Evolutionary conservation across 2,113 vertebrate genomes (phyloP), one percentile per base, ranked within the genome.

Genomic region (Zosterops hypoxanthus): DNA sequence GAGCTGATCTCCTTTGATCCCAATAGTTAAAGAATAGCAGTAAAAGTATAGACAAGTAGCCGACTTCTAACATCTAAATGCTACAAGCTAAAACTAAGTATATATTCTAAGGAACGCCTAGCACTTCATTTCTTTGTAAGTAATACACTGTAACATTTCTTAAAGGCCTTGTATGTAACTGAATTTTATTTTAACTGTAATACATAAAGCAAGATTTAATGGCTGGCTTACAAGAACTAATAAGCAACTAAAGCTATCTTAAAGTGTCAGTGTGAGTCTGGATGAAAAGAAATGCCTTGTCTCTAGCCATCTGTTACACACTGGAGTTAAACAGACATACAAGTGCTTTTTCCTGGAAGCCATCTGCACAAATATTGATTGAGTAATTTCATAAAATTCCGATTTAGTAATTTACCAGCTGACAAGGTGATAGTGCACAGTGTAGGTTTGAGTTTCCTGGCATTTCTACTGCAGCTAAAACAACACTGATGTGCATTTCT

Each of bases 391-490:
- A 96, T 95, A 95, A 94, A 94, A 95, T 92, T 94, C 94, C 29
- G 10, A 44, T 87, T 97, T 96, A 95, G 90, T 95, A 87, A 92
- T 82, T 95, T 84, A 77, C 80, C 82, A 83, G 61, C 81, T 97
- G 90, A 96, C 70, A 84, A 97, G 92, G 73, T 75, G 88, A 92
- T 92, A 96, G 94, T 96, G 93, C 94, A 91, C 84, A 86, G 59
- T 36, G 84, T 87, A 97, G 68, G 26, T 96, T 60, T 79, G 90
- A 93, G 91, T 81, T 95, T 70, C 70, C 96, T 96, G 96, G 95
- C 84, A 96, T 96, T 97, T 90, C 66, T 84, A 20, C 87, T 96
- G 96, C 97, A 98, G 97, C 95, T 97, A 96, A 98, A 98, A 96
- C 57, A 98, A 96, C 90, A 94, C 59, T 4, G 96, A 97, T 95